Evolutionary conservation across 1,140 invertebrate species (phyloP), one percentile per base, ranked within the genome.

Genomic region (Phocides pigmalion): DNA sequence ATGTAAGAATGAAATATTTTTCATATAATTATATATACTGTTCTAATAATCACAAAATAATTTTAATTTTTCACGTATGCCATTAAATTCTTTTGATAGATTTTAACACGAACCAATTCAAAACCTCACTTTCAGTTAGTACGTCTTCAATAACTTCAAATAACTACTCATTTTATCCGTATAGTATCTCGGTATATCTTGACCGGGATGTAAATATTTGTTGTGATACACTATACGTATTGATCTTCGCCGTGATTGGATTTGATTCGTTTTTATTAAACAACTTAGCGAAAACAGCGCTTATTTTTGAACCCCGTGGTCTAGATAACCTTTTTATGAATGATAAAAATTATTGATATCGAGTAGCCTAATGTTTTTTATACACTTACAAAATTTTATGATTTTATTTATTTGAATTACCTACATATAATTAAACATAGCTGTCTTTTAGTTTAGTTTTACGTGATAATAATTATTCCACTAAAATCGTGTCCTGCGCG

Each of bases 161-260:
- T 19, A 12, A 32, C 54, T 12, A 59, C 54, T 59, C 41, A 46
- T 16, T 72, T 76, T 73, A 19, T 65, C 62, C 75, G 77, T 32
- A 49, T 81, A 65, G 71, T 67, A 70, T n/a, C n/a, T n/a, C n/a
- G n/a, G n/a, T n/a, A 76, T 41, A 51, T 63, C 74, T 77, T 73
- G 65, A 68, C 68, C 62, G 72, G 39, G 64, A 79, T 62, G 76
- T 73, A 76, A 77, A 79, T 79, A 79, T 82, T 83, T 76, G 77
- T 59, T 73, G 70, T 76, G 79, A 68, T 75, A 66, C 20, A 11
- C 14, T 8, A 28, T 42, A 20, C 32, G 12, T 54, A 58, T 54
- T 54, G 51, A 54, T 54, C 19, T 41, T 22, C 3, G 51, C 37
- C 16, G 51, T 41, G 53, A 56, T 56, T 56, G 15, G 53, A 14